Base-by-base conservation (phyloP, 2,113 vertebrate genomes). In the Ailuropoda melanoleuca region DNA sequence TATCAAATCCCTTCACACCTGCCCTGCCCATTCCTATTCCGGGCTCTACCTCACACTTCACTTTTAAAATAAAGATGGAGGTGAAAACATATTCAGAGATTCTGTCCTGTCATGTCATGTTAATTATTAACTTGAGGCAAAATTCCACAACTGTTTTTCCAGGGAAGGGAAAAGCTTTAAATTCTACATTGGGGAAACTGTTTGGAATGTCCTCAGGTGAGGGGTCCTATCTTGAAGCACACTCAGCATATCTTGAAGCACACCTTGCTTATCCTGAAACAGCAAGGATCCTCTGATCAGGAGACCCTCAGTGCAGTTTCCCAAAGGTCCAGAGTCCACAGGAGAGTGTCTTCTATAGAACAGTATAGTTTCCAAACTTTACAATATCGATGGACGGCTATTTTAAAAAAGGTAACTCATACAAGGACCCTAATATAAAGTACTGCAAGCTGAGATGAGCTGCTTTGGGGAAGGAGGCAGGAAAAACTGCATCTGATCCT, bases 11-110 rank as follows among this genome's bases (percentile, higher is more conserved):
- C 48, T 60, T 46, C 39, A 72, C 62, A 80, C 39, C 24, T 92
- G 43, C 58, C 56, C 74, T 31, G 56, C 46, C 48, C 37, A 66
- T 7, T 86, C 95, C 95, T 93, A 53, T 70, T 93, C 77, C 4
- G 1, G 78, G 80, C 74, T 97, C 86, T 55, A 75, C 55, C 80
- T 96, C 83, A 96, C 95, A 96, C 97, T 68, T 96, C 92, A 84
- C 82, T 93, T 96, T 95, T 95, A 92, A 96, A 96, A 98, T 95
- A 97, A 96, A 97, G 89, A 88, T 58, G 91, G 82, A 87, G 60
- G 95, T 97, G 97, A 92, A 93, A 97, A 97, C 84, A 26, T 85
- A 97, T 96, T 96, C 97, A 93, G 82, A 95, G 77, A 88, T 56
- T 31, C 70, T 34, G 50, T 77, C 58, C 66, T 43, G 62, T 81